Conservation (phyloP, 2,113 vertebrate species). For the Mormyrus iriodes region DNA sequence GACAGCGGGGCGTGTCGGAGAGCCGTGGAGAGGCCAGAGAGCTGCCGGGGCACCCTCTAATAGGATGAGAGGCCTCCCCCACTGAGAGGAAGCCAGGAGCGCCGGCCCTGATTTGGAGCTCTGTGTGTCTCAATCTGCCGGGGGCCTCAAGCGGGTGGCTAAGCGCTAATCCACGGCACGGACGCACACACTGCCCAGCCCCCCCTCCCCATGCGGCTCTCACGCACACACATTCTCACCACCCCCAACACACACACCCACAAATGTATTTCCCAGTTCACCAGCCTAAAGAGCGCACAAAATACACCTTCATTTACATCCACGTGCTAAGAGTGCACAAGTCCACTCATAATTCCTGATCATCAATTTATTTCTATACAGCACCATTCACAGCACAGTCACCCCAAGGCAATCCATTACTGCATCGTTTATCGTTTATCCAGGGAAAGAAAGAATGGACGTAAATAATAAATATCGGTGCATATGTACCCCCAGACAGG, state of each 20-base stretch:
- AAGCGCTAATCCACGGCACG: neutral
- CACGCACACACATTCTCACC: conserved; percentile 11
- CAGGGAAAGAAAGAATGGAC: neutral
- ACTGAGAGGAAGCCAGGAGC: conserved; percentile 32
- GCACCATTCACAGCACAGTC: neutral
- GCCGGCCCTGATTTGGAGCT: conserved; percentile 22
- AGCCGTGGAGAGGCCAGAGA: conserved; percentile 48
- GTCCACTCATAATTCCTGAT: neutral
- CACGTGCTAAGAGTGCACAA: too few relatives aligned
- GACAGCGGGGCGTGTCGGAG: conserved; percentile 70
- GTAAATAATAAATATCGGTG: neutral
- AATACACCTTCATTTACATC: neutral
- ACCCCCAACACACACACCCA: neutral
- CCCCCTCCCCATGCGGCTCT: neutral
- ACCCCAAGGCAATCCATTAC: neutral
- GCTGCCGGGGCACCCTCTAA: conserved; percentile 48
- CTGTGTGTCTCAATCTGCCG: conserved; percentile 25
- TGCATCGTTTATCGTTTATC: neutral
- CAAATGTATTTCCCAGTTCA: neutral
- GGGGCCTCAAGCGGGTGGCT: neutral
- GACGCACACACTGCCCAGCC: neutral
- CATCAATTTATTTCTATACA: neutral
- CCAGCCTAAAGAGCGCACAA: too few relatives aligned
- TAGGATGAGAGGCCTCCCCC: conserved; percentile 46
- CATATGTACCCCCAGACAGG: neutral